These are phyloP conservation scores for Chaenodraco wilsoni DNA, from an alignment of 2,797 vertebrate species.

Conservation along the genomic window DNA sequence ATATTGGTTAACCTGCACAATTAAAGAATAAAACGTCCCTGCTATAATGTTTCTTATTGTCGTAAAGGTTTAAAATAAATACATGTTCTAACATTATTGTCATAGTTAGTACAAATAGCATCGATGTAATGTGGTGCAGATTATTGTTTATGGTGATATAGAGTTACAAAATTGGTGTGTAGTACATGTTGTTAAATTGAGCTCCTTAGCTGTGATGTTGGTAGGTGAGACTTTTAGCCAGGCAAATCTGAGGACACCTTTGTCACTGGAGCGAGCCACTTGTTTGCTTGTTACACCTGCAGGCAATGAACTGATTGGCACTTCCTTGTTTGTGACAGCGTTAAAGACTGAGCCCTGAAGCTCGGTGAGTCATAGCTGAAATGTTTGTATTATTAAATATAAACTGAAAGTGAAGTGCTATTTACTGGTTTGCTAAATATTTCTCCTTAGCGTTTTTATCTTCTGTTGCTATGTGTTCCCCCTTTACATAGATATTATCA, in stretches of 20 bases:
- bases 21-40: neutral
- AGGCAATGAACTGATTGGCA: slow-evolving; percentile 5
- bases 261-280: neutral
- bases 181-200: neutral
- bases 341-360: neutral
- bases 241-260: slow-evolving; percentile 12
- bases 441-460: neutral
- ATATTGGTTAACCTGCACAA: neutral
- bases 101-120: neutral
- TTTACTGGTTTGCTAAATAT: neutral
- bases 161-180: neutral
- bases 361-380: neutral
- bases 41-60: neutral
- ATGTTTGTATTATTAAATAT: neutral
- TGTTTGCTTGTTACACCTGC: neutral
- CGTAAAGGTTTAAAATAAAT: neutral
- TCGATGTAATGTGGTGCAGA: neutral
- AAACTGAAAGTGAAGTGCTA: neutral
- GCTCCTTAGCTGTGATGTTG: neutral
- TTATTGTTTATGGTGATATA: neutral
- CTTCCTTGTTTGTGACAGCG: neutral
- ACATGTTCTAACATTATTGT: too few relatives aligned
- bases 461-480: neutral
- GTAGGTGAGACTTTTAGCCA: neutral
- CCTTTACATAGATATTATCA: neutral